A percentile compares a stretch with the other conserved stretches of the same genome.
Conservation (phyloP, 30 jellyfish, hydroid and myxozoan species). For the Haliclystus octoradiatus region DNA sequence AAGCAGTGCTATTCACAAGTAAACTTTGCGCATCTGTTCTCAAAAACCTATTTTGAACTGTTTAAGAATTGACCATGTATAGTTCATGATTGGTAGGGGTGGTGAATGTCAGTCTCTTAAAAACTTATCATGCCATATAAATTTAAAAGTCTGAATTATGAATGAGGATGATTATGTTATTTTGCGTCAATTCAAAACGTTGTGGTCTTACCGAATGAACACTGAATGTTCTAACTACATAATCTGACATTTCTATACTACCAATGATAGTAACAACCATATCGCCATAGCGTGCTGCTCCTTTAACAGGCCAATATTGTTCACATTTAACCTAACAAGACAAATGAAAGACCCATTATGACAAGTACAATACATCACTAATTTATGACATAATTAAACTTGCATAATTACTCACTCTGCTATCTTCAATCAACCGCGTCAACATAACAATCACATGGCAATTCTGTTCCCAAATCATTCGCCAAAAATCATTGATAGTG, state of each 20-base stretch:
- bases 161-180: too few relatives aligned
- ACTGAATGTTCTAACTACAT: slow-evolving; percentile 75
- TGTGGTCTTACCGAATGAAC: slow-evolving; percentile 61
- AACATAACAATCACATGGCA: slow-evolving; percentile 83
- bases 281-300: slow-evolving; percentile 44
- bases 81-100: too few relatives aligned
- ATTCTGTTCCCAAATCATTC: slow-evolving; percentile 90
- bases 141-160: too few relatives aligned
- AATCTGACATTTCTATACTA: slow-evolving; percentile 78
- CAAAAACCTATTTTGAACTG: too few relatives aligned
- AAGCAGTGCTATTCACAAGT: too few relatives aligned
- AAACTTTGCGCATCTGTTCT: too few relatives aligned
- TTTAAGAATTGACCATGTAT: too few relatives aligned
- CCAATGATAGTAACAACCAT: slow-evolving; percentile 64
- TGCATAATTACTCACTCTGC: slow-evolving; percentile 34
- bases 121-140: too few relatives aligned
- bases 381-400: neutral
- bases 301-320: slow-evolving; percentile 97
- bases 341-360: neutral
- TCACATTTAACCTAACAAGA: slow-evolving; percentile 86
- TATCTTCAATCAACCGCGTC: slow-evolving; percentile 80
- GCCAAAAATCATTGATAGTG: slow-evolving; percentile 94
- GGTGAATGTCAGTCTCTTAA: too few relatives aligned
- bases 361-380: neutral
- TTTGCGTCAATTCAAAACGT: too few relatives aligned